These are phyloP conservation scores for mouse (Mus musculus) DNA, from an alignment of 2,113 vertebrate genomes.

Conservation along the genomic window GRCm39 chr1:57138501-57139000, in stretches of 20 bases:
- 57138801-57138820: neutral
- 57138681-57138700: neutral
- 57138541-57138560: neutral
- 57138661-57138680: neutral
- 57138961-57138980: neutral
- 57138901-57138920: neutral
- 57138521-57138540: neutral
- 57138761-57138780: neutral
- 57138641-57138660: neutral
- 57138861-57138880: neutral
- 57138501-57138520: neutral
- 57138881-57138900: neutral
- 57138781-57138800: neutral
- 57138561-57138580: neutral
- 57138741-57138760: neutral
- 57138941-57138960: neutral
- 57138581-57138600: neutral
- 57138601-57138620: neutral
- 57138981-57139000: neutral
- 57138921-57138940: rapidly evolving
- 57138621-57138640: neutral
- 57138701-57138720: neutral
- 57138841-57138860: neutral
- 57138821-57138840: neutral
- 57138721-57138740: neutral